Base-by-base conservation (phyloP, 2,888 invertebrate genomes). In the Leucoptera coffeella region DNA sequence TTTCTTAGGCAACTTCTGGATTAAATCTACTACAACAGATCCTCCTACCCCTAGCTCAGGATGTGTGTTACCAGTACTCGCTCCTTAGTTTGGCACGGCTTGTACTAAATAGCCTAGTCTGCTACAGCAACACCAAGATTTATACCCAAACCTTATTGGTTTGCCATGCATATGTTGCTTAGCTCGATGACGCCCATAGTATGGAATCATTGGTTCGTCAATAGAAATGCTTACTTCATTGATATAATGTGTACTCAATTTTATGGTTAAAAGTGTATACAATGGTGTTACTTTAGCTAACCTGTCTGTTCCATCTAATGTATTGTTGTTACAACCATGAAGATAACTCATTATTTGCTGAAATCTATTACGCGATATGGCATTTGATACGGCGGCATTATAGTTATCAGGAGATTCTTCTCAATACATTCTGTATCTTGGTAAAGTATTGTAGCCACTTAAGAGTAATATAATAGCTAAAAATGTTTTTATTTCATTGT, bases 151-250 rank as follows among this genome's bases (percentile, higher is more conserved):
- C 28, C 43, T 29, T 14, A 42, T 38, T 8, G 39, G 40, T 30
- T 41, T 39, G 7, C 36, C 36, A 17, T 32, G 29, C 2, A 43
- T 41, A 26, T 32, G 40, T 17, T 45, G 40, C 27, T 41, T 40
- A 14, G 32, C 30, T 6, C 35, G 32, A 33, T 42, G 39, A 8
- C 35, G 27, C 2, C 40, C 47, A 31, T 34, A 50, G 35, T 51
- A 51, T 4, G 43, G 44, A 15, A 44, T 38, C 47, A 51, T 47
- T 10, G 38, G 34, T 33, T 50, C 43, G 33, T 47, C 48, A 27
- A 47, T 24, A 29, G 37, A 34, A 15, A 40, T 32, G 22, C 34
- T 29, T 36, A 35, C 34, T 22, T 41, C 37, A 14, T 28, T 15
- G 15, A 32, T 32, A 11, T 31, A 33, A 32, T 36, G 28, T 26